Evolutionary conservation across 2,797 vertebrate species (phyloP).

Genomic region (Novumbra hubbsi): DNA sequence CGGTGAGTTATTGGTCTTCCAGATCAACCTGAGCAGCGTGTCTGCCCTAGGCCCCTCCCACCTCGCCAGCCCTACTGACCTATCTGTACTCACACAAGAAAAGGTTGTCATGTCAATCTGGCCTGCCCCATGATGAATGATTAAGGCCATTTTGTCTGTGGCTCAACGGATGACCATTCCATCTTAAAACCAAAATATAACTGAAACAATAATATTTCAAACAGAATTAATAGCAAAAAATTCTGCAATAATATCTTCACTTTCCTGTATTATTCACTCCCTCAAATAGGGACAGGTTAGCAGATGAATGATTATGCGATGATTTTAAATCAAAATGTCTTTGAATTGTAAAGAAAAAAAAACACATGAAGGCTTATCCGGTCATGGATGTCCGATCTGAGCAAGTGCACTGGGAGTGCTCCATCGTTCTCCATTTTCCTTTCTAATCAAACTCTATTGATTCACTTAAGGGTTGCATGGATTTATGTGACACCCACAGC

Average conservation of each 20-base stretch:
- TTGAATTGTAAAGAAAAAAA: slow-evolving; percentile 2
- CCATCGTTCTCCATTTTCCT: slow-evolving; percentile 32
- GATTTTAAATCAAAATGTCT: background rate
- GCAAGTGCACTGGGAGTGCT: slow-evolving; percentile 22
- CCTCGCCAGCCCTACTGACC: slow-evolving; percentile 22
- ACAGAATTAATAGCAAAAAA: no score
- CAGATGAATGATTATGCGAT: background rate
- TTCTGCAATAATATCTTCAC: no score
- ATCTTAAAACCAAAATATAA: no score
- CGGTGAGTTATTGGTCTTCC: slow-evolving; percentile 37
- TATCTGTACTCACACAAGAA: slow-evolving; percentile 9
- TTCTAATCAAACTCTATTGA: slow-evolving; percentile 53
- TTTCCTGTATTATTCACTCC: background rate
- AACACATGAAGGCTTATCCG: background rate
- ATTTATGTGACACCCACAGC: slow-evolving; percentile 44
- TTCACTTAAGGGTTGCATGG: slow-evolving; percentile 49
- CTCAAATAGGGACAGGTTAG: background rate
- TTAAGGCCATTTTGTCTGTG: background rate
- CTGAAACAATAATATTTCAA: no score
- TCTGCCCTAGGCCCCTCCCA: slow-evolving; percentile 15
- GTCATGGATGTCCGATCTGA: background rate
- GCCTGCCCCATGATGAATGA: slow-evolving; percentile 21
- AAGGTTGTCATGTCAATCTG: slow-evolving; percentile 5
- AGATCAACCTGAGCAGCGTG: slow-evolving; percentile 32
- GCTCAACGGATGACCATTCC: background rate